Evolutionary conservation across 2,888 invertebrate species (phyloP).

Genomic region (Camptogramma bilineatum): DNA sequence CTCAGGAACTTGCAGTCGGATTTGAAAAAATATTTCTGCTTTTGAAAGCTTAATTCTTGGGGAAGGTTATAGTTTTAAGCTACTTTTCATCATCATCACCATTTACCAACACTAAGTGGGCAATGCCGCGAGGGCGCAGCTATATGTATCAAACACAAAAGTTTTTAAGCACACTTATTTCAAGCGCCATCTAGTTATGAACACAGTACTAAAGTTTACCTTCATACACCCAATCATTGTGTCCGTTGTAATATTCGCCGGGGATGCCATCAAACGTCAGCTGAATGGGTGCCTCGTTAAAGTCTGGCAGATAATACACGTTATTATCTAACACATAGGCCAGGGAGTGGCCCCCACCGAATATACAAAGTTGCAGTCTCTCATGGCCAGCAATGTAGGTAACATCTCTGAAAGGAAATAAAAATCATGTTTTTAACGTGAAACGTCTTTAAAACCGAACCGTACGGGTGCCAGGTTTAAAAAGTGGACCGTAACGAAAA

Average conservation of each 20-base stretch:
- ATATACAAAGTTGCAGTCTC: slow-evolving; percentile 87
- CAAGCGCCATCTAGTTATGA: slow-evolving; percentile 1
- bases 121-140: no score
- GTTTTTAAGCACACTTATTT: neutral
- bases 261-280: slow-evolving; percentile 87
- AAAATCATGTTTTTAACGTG: neutral
- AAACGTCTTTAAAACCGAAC: no score
- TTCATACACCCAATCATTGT: slow-evolving; percentile 98
- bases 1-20: no score
- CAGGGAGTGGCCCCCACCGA: slow-evolving; percentile 79
- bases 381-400: slow-evolving; percentile 80
- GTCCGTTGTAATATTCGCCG: slow-evolving; percentile 91
- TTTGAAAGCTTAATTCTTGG: no score
- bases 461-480: no score
- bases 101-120: no score
- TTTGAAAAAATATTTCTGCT: no score
- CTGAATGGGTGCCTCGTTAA: slow-evolving; percentile 62
- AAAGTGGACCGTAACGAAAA: no score
- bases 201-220: slow-evolving; percentile 80
- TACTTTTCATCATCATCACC: no score
- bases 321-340: slow-evolving; percentile 89
- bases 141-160: no score
- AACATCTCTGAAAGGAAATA: slow-evolving; percentile 42
- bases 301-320: slow-evolving; percentile 85
- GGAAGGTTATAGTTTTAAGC: no score